A percentile compares a stretch with the other conserved stretches of the same genome.
Evolutionary conservation across 2,888 invertebrate species (phyloP).

Genomic region (Gastracanthus pulcherrimus): DNA sequence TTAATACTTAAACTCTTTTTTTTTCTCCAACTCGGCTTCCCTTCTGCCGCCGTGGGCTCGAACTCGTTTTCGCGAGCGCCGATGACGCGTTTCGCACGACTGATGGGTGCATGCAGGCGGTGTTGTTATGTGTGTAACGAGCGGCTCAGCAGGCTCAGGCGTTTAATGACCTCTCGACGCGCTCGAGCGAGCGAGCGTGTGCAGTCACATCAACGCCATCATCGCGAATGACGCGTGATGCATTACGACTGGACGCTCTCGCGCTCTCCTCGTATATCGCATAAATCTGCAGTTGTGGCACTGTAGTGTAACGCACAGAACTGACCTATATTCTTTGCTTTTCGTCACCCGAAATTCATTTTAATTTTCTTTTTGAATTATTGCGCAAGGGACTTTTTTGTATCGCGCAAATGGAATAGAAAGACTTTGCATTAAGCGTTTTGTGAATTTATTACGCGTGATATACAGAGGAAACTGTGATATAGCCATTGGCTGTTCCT

Average conservation of each 20-base stretch:
- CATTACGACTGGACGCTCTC: not conserved
- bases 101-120: not conserved
- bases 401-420: not conserved
- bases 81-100: not conserved
- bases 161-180: conserved; percentile 8
- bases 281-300: not conserved
- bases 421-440: too few relatives aligned
- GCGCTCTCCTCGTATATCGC: too few relatives aligned
- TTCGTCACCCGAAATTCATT: not conserved
- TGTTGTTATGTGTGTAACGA: too few relatives aligned
- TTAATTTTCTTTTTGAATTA: not conserved
- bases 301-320: not conserved
- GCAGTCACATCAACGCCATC: not conserved
- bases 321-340: not conserved
- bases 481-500: too few relatives aligned
- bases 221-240: not conserved
- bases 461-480: too few relatives aligned
- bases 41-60: too few relatives aligned
- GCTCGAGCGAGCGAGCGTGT: not conserved
- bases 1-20: too few relatives aligned
- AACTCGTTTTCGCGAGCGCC: too few relatives aligned
- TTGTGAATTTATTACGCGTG: too few relatives aligned
- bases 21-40: not conserved
- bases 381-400: too few relatives aligned
- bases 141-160: not conserved